Percentiles rank a stretch among this genome's conserved stretches.
Evolutionary conservation across 2,113 vertebrate genomes (phyloP).

Genomic region (Madoqua kirkii): DNA sequence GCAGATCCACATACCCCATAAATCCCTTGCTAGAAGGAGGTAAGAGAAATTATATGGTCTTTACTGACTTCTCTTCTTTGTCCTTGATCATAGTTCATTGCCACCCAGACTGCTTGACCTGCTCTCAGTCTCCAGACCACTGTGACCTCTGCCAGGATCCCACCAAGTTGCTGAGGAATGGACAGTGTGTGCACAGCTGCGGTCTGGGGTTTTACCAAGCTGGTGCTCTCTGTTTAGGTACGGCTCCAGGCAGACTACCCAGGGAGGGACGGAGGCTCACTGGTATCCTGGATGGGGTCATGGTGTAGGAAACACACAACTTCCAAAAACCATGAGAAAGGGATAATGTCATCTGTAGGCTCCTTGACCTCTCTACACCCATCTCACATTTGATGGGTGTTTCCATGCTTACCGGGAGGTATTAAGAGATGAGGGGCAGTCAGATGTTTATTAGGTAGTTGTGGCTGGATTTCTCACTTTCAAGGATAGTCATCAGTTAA

Average conservation of each 20-base stretch:
- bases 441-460: neutral
- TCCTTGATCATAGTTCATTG: conserved; percentile 77
- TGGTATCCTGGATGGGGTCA: neutral
- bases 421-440: neutral
- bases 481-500: neutral
- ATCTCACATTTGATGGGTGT: neutral
- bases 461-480: neutral
- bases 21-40: neutral
- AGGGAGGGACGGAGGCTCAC: neutral
- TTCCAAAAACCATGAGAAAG: neutral
- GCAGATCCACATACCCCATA: accelerated
- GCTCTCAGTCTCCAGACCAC: conserved; percentile 78
- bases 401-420: neutral
- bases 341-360: accelerated
- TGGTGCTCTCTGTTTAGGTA: conserved; percentile 83
- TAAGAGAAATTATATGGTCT: neutral
- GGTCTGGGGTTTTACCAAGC: conserved; percentile 81
- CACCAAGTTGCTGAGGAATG: conserved; percentile 74
- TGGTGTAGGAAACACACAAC: neutral
- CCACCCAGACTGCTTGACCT: conserved; percentile 85
- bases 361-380: neutral
- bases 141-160: conserved; percentile 84
- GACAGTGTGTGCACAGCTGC: conserved; percentile 84
- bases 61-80: conserved; percentile 7
- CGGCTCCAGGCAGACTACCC: neutral